Conservation (phyloP, 2,797 vertebrate genomes). For the Lutjanus campechanus region DNA sequence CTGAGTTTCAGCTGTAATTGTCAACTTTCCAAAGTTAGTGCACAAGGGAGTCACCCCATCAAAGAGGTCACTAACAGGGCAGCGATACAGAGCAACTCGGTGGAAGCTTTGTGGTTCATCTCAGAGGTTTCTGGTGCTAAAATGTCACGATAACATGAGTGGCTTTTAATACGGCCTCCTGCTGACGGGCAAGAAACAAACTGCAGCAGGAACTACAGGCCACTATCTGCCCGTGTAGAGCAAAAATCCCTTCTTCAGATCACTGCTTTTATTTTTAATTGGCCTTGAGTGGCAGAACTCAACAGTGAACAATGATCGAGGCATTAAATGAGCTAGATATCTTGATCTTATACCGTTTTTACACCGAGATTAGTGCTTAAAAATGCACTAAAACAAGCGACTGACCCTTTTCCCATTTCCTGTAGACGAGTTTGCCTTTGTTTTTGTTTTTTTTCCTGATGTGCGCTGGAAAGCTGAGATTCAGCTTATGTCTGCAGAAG, state of each 20-base stretch:
- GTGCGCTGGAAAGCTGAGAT: too few species aligned
- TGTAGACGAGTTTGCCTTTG: too few species aligned
- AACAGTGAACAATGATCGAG: not conserved
- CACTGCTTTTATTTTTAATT: slow-evolving; percentile 2
- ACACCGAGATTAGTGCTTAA: too few species aligned
- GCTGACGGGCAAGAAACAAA: slow-evolving; percentile 21
- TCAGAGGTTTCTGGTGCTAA: slow-evolving; percentile 34
- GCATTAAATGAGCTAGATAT: not conserved
- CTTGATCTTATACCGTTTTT: not conserved
- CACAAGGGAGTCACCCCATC: slow-evolving; percentile 28
- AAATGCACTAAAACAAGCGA: too few species aligned
- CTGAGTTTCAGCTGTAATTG: slow-evolving; percentile 23
- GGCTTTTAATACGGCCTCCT: slow-evolving; percentile 47
- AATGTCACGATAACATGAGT: slow-evolving; percentile 57
- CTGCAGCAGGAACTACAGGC: not conserved
- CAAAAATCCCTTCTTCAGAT: not conserved
- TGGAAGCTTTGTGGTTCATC: slow-evolving; percentile 28
- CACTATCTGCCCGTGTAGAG: not conserved
- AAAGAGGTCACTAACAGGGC: slow-evolving; percentile 28
- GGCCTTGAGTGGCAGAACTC: not conserved
- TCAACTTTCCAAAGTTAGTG: slow-evolving; percentile 35
- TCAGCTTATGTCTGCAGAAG: too few species aligned
- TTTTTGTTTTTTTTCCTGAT: too few species aligned
- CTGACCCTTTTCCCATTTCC: too few species aligned
- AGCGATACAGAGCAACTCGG: slow-evolving; percentile 9